phyloP scores from a whole-genome alignment of 2,113 vertebrate genomes.

The Sphyrna mokarran region DNA sequence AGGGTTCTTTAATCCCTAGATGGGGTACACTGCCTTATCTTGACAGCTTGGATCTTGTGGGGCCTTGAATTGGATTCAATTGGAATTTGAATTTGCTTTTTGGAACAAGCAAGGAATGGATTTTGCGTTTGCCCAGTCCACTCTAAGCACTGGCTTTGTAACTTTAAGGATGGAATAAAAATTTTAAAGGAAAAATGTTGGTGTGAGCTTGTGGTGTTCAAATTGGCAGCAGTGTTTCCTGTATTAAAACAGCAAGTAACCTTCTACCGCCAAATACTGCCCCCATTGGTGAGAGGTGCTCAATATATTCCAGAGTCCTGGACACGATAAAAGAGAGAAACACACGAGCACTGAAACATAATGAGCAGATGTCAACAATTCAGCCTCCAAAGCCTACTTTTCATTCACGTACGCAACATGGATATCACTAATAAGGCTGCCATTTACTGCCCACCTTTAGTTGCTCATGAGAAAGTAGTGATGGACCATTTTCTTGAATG shows the following conservation, averaged over 20 bases:
- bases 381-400: not conserved
- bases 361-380: not conserved
- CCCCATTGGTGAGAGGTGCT: not conserved
- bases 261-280: not conserved
- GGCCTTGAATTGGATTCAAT: too few relatives aligned
- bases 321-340: not conserved
- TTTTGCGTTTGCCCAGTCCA: too few relatives aligned
- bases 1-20: too few relatives aligned
- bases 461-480: not conserved
- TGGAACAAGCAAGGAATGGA: too few relatives aligned
- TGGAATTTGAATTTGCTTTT: too few relatives aligned
- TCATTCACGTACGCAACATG: not conserved
- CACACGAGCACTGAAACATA: not conserved
- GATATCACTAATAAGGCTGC: not conserved
- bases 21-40: too few relatives aligned
- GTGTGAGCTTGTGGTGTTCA: not conserved
- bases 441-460: not conserved
- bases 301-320: not conserved
- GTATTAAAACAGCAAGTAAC: not conserved
- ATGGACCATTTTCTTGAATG: not conserved
- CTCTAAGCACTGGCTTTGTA: too few relatives aligned
- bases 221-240: not conserved
- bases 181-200: not conserved
- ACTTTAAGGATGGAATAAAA: too few relatives aligned
- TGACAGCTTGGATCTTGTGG: too few relatives aligned